Base-by-base conservation (phyloP, 2,888 invertebrate genomes). In the Craniophora ligustri region DNA sequence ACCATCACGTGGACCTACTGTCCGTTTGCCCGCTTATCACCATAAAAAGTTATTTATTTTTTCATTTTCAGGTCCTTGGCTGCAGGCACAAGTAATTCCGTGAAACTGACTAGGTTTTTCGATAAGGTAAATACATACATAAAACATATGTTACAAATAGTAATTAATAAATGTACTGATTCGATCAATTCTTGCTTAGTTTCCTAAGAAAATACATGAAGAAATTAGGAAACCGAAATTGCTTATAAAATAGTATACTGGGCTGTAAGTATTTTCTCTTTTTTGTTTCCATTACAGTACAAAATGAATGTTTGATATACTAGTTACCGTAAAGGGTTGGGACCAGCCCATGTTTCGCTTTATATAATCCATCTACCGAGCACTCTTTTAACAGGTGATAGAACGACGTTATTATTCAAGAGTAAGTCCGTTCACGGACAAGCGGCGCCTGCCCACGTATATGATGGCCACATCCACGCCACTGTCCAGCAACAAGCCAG, bases 51-150 rank as follows among this genome's bases (percentile, higher is more conserved):
- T 3, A n/a, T n/a, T 23, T 7, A 41, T 28, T 31, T 31, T 41
- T 42, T 14, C 8, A 50, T 47, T 89, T 93, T 83, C 60, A 96
- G 97, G 67, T 97, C 97, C 66, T 89, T 99, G 58, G 97, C 98
- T n/a, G 98, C 99, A 4, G 99, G 99, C 1, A 97, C 98, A 3
- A 98, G 98, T 51, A 98, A 98, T 84, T 96, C 98, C 6, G 98
- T 99, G 0, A 98, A 98, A 88, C 89, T 99, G 19, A 97, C 97
- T 2, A 95, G 98, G 79, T 99, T 99, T 92, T 98, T 98, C 86
- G 99, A 99, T 89, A 97, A 97, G 91, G 96, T 95, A 65, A 35
- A 72, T 73, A 46, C 14, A 3, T 26, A 26, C 0, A 0, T 2
- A n/a, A n/a, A n/a, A n/a, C n/a, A n/a, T n/a, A n/a, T n/a, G n/a